Base-by-base conservation (phyloP, 37 sponge, comb jelly and placozoan genomes). In the Geodia barretti region DNA sequence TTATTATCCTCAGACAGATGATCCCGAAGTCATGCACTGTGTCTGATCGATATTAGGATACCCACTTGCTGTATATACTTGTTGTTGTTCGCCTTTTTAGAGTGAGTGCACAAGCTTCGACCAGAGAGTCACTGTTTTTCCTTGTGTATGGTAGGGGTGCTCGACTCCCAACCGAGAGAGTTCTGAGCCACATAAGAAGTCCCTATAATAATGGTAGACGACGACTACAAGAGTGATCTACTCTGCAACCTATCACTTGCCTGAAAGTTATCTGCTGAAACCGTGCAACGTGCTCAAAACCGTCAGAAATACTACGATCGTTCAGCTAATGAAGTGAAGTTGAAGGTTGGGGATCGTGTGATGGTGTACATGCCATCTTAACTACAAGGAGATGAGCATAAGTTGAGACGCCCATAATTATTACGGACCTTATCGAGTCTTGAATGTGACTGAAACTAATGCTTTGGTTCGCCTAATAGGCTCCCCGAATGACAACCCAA, bases 1-100 rank as follows among this genome's bases (percentile, higher is more conserved):
- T 1, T 66, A 76, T 31, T 78, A 84, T 43, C 78, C 85, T 4
- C 85, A 84, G 41, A 72, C 74, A 25, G 85, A 82, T 82, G 85
- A 21, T 77, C 43, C 40, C 86, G 23, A 86, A 86, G 60, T 54
- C 60, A 36, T 21, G 32, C 41, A 37, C 26, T 40, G 39, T 8
- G 11, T 25, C 36, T 23, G 73, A 58, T 2, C 19, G 29, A 3
- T 67, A 88, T 54, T 88, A 83, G 89, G 89, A 88, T 41, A 41
- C 68, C 23, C 68, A 76, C 11, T 73, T 88, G 5, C 78, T 83
- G 8, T 77, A 77, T 35, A 33, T 88, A 20, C 41, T 88, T 32
- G 68, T 82, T 76, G 78, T 83, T 4, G 81, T 82, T 31, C 64
- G 76, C 40, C 58, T 38, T 8, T 24, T n/a, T 28, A 54, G 77